Evolutionary conservation across 1,140 invertebrate species (phyloP), one percentile per base, ranked within the genome.

Genomic region (Zaprionus davidi): DNA sequence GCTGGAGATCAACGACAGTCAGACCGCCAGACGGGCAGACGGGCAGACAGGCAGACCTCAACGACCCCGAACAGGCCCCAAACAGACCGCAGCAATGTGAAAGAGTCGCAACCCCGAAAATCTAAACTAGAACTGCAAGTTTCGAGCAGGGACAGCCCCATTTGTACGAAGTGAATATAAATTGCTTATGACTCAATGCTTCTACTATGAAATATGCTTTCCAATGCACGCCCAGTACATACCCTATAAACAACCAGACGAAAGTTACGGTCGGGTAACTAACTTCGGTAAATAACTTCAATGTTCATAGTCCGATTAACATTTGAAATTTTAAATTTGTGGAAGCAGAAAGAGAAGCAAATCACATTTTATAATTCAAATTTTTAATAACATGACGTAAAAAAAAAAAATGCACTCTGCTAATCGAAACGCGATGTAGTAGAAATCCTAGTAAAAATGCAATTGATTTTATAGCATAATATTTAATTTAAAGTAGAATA

Each of bases 1-100:
- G 60, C 82, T 85, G 82, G 74, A 79, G 81, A 85, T 84, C 78
- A 73, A 71, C 31, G 64, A 60, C 68, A 24, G 51, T 55, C 46
- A 24, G 49, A 24, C 31, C 13, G 7, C 6, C 63, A 41, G 51
- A 56, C 22, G 5, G 34, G 24, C 51, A 66, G 55, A 53, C 22
- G 5, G 34, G 24, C 51, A 66, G 55, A 53, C 36, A 12, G 49
- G 59, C 24, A 51, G 59, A 67, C n/a, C 41, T 31, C 41, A 31
- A 9, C 53, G 41, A 44, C 34, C 41, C 41, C 20, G 22, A 38
- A 55, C 36, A 31, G 31, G n/a, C 41, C 41, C 15, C 41, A 51
- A 44, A 5, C 12, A 58, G 13, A 46, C 17, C 17, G 17, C 41
- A 60, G 44, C 12, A 56, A 24, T 36, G 31, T 17, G 26, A 28